Conservation (phyloP, 2,113 vertebrate species). For the Puntigrus tetrazona region DNA sequence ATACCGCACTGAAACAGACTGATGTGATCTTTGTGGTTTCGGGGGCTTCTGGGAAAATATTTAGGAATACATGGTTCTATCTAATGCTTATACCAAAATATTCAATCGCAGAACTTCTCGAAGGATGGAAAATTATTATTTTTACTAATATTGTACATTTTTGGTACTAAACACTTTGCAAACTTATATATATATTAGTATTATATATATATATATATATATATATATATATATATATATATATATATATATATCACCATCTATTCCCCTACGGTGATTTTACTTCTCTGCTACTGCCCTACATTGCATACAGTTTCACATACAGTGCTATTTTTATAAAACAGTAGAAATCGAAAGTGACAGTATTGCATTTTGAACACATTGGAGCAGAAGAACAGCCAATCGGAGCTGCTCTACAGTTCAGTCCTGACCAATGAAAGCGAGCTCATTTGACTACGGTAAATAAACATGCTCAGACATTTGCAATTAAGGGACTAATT, state of each 20-base stretch:
- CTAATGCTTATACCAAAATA: no score
- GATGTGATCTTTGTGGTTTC: background rate
- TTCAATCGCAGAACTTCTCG: no score
- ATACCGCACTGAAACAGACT: background rate
- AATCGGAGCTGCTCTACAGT: background rate
- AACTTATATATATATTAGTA: no score
- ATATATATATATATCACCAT: no score
- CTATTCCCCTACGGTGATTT: background rate
- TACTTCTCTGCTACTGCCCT: background rate
- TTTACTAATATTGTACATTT: no score
- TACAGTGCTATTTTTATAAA: background rate
- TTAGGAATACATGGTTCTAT: no score
- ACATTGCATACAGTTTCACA: background rate
- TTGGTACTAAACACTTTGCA: no score
- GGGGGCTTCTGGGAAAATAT: no score
- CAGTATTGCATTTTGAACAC: background rate
- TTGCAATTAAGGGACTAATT: constrained; percentile 12
- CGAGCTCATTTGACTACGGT: background rate
- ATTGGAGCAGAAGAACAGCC: background rate
- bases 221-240: no score
- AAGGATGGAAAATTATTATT: no score
- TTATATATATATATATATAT: no score
- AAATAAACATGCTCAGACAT: constrained; percentile 6
- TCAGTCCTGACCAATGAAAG: background rate
- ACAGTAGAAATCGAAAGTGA: background rate